Base-by-base conservation (phyloP, 2,888 invertebrate genomes). In the Epinotia brunnichana region DNA sequence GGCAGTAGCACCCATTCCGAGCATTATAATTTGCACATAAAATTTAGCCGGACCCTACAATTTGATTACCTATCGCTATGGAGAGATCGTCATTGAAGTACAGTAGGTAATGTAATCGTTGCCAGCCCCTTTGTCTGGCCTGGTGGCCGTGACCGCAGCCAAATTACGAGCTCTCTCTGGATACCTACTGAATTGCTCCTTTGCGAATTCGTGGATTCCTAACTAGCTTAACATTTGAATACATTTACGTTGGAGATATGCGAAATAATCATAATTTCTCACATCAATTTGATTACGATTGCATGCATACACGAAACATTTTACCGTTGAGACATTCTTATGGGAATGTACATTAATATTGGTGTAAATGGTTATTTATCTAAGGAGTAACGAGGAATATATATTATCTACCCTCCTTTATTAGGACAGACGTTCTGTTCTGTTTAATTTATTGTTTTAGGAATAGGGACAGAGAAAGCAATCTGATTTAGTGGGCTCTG, bases 31-130 rank as follows among this genome's bases (percentile, higher is more conserved):
- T 61, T 21, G 19, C 24, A n/a, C 56, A 44, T 41, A 21, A 41
- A 11, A 44, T 29, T 61, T 61, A 44, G 41, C 15, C 13, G 13
- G 24, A 21, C 11, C 29, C n/a, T 56, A 56, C 57, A 59, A 69
- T 53, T 68, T 39, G 62, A 72, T 72, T 73, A 73, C 60, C 29
- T 44, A 21, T 54, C 39, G 51, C 53, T 35, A 53, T 24, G 63
- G 57, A 29, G 62, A 69, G 77, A 76, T 57, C 70, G 77, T 75
- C 75, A 75, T 76, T 76, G 75, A 74, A 80, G 79, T 80, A 80
- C 79, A 79, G 77, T 74, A 75, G 79, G 77, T 74, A 75, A 75
- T 77, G 77, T 76, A 75, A 76, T 79, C 74, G 74, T 73, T 69
- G 75, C 29, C 68, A 73, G 74, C 69, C 76, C 75, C 78, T 77